A percentile compares a stretch with the other conserved stretches of the same genome.
Evolutionary conservation across 1,140 invertebrate species (phyloP).

Genomic region (Oryctes rhinoceros): DNA sequence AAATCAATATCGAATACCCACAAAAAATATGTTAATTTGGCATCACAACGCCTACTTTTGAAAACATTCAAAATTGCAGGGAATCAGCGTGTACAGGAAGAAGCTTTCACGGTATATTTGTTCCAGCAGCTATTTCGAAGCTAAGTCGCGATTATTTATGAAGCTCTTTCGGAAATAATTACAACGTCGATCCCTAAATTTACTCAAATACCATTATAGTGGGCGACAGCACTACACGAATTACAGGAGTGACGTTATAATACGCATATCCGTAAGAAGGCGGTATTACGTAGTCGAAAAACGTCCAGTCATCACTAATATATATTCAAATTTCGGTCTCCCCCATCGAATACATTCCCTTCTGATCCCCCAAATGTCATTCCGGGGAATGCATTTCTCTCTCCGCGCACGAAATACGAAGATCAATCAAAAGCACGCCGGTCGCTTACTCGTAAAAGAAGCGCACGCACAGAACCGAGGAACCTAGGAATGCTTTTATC

Average conservation of each 20-base stretch:
- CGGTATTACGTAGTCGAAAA: slow-evolving; percentile 4
- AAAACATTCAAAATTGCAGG: too few relatives aligned
- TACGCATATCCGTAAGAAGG: slow-evolving; percentile 10
- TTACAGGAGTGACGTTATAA: slow-evolving; percentile 15
- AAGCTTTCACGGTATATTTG: too few relatives aligned
- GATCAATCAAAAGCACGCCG: slow-evolving; percentile 39
- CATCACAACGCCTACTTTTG: too few relatives aligned
- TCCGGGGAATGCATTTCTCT: slow-evolving; percentile 34
- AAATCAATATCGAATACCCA: too few relatives aligned
- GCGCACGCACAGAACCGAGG: slow-evolving; percentile 13
- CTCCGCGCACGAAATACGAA: slow-evolving; percentile 17
- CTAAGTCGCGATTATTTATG: not conserved
- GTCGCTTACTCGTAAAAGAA: slow-evolving; percentile 21
- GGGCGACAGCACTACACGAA: not conserved
- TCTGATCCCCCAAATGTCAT: slow-evolving; percentile 21
- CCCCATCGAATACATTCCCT: slow-evolving; percentile 7
- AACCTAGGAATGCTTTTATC: slow-evolving; percentile 40
- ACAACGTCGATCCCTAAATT: not conserved
- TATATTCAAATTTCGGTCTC: slow-evolving; percentile 39
- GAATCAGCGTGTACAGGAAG: too few relatives aligned
- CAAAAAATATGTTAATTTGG: too few relatives aligned
- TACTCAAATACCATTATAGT: slow-evolving; percentile 6
- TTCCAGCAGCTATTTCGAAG: too few relatives aligned
- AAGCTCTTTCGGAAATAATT: slow-evolving; percentile 4
- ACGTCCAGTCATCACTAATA: slow-evolving; percentile 40